phyloP scores from a whole-genome alignment of 2,113 vertebrate species.

The Paracanthobrama guichenoti region DNA sequence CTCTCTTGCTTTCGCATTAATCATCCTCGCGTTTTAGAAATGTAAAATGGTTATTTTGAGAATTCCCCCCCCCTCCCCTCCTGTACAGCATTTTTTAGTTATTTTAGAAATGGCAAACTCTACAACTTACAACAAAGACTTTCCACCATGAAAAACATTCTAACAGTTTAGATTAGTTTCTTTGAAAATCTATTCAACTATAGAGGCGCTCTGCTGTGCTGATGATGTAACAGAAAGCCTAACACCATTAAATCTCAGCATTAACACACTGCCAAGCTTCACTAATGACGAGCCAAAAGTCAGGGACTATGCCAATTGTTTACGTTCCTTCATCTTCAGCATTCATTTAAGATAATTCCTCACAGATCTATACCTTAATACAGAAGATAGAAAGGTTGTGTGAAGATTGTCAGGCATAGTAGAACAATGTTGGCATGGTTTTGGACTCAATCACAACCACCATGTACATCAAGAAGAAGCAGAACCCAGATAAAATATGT shows the following conservation, averaged over 20 bases:
- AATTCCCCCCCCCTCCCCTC: too few species aligned
- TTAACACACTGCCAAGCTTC: neutral
- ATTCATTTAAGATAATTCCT: neutral
- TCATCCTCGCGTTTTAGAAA: too few species aligned
- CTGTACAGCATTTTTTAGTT: too few species aligned
- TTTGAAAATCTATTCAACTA: conserved; percentile 27
- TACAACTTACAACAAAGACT: neutral
- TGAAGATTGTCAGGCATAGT: conserved; percentile 21
- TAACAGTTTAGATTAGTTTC: conserved; percentile 27
- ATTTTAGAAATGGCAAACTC: too few species aligned
- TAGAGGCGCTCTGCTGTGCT: neutral
- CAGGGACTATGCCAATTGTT: neutral
- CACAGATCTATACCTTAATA: neutral
- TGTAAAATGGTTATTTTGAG: too few species aligned
- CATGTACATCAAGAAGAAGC: conserved; percentile 11
- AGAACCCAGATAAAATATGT: conserved; percentile 32
- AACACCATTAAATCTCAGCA: conserved; percentile 62
- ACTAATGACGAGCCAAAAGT: neutral
- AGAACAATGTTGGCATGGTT: conserved; percentile 27
- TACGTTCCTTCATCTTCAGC: neutral
- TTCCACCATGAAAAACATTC: too few species aligned
- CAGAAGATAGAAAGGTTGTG: conserved; percentile 50
- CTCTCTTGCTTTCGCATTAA: neutral
- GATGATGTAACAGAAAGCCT: conserved; percentile 47
- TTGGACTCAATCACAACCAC: conserved; percentile 16